These are phyloP conservation scores for Nebria ingens DNA, from an alignment of 1,140 invertebrate genomes.

Conservation along the genomic window DNA sequence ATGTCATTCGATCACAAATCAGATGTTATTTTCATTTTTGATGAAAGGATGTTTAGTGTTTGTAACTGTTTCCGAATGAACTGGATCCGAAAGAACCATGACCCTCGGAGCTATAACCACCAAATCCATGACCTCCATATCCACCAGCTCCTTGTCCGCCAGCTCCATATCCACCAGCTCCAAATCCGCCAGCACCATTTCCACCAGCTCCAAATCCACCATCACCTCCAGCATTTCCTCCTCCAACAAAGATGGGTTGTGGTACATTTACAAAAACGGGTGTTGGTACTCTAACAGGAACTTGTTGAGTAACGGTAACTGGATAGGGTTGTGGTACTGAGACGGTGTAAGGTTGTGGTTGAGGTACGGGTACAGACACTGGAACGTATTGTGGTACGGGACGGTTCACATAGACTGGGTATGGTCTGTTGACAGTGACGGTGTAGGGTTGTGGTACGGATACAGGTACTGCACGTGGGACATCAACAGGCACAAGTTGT, in stretches of 20 bases:
- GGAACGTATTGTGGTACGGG: slow-evolving; percentile 21
- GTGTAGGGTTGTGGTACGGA: slow-evolving; percentile 29
- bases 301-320: slow-evolving; percentile 24
- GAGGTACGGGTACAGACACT: slow-evolving; percentile 22
- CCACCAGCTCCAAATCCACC: not conserved
- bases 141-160: not conserved
- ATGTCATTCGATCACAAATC: too few relatives aligned
- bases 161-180: slow-evolving; percentile 9
- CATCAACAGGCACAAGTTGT: slow-evolving; percentile 29
- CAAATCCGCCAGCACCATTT: not conserved
- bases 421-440: slow-evolving; percentile 22
- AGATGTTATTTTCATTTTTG: too few relatives aligned
- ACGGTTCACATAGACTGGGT: slow-evolving; percentile 22
- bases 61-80: too few relatives aligned
- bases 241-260: slow-evolving; percentile 35
- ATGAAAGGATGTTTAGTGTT: too few relatives aligned
- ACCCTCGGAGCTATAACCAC: too few relatives aligned
- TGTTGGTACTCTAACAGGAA: slow-evolving; percentile 24
- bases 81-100: not conserved
- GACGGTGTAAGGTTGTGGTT: slow-evolving; percentile 25
- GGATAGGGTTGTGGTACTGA: slow-evolving; percentile 26
- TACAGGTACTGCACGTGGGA: slow-evolving; percentile 31
- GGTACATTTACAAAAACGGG: slow-evolving; percentile 41
- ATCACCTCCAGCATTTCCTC: slow-evolving; percentile 21
- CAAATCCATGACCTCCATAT: not conserved